Evolutionary conservation across 2,113 vertebrate species (phyloP).

Genomic region (Ciconia boyciana): DNA sequence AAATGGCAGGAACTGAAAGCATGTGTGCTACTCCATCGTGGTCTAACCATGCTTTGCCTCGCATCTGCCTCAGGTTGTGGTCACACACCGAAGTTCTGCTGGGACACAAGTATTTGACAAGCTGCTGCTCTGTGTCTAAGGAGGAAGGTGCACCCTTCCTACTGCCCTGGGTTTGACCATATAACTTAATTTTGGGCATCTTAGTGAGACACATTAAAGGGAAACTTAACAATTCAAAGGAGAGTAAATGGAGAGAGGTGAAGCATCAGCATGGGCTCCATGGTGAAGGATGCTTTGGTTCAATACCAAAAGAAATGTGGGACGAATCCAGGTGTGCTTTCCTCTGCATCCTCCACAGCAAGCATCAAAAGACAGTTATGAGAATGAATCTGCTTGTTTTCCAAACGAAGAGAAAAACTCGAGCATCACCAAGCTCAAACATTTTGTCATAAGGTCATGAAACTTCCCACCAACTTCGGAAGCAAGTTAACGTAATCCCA

Average conservation of each 20-base stretch:
- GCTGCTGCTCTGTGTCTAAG: neutral
- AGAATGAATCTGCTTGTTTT: neutral
- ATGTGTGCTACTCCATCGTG: rapidly evolving
- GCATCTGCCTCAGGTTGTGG: neutral
- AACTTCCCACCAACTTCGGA: neutral
- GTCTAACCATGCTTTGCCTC: rapidly evolving
- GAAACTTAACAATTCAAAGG: neutral
- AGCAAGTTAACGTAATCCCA: neutral
- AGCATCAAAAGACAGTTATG: neutral
- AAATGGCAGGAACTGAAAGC: neutral
- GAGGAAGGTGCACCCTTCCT: neutral
- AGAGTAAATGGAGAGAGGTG: neutral
- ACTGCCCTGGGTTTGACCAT: neutral
- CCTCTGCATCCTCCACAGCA: neutral
- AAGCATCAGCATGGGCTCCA: neutral
- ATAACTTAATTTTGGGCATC: neutral
- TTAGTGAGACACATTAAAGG: neutral
- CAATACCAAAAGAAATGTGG: neutral
- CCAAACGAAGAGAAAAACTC: neutral
- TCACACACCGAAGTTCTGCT: neutral
- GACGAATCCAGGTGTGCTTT: neutral
- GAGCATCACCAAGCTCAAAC: neutral
- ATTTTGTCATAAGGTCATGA: neutral
- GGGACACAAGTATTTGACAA: neutral
- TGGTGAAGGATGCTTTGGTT: neutral